These are phyloP conservation scores for Dysmachus trigonus DNA, from an alignment of 2,888 invertebrate species.

Conservation along the genomic window DNA sequence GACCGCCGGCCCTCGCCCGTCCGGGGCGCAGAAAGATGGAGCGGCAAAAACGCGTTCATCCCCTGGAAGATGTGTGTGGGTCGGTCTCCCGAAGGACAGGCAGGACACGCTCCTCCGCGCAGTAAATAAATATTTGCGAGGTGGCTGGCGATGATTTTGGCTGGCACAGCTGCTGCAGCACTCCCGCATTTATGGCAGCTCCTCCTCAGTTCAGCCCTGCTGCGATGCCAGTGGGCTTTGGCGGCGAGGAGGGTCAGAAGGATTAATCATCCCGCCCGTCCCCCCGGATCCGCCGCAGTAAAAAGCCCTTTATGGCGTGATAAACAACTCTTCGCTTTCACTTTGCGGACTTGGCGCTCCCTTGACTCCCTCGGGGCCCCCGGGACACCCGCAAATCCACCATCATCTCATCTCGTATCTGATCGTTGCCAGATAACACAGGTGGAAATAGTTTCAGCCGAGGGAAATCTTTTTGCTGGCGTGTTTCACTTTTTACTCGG, in stretches of 20 bases:
- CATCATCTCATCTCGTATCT: background rate
- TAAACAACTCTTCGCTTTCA: background rate
- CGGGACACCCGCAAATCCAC: background rate
- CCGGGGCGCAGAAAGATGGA: background rate
- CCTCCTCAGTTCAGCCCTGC: background rate
- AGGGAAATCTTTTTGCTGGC: background rate
- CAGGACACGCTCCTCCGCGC: background rate
- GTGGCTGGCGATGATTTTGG: background rate
- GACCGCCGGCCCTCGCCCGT: background rate
- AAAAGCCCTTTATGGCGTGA: background rate
- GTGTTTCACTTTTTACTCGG: background rate
- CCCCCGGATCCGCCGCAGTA: background rate
- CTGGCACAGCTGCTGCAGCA: background rate
- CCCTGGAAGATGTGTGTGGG: background rate
- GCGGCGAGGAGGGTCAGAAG: background rate
- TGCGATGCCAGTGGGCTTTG: background rate
- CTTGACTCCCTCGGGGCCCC: background rate
- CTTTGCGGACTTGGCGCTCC: background rate
- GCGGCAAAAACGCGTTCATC: background rate
- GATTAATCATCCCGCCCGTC: background rate
- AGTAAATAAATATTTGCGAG: background rate
- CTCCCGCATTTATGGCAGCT: background rate
- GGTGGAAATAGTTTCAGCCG: background rate
- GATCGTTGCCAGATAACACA: background rate
- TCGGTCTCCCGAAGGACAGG: background rate